Conservation (phyloP, 2,888 invertebrate genomes). For the Sympetrum striolatum region DNA sequence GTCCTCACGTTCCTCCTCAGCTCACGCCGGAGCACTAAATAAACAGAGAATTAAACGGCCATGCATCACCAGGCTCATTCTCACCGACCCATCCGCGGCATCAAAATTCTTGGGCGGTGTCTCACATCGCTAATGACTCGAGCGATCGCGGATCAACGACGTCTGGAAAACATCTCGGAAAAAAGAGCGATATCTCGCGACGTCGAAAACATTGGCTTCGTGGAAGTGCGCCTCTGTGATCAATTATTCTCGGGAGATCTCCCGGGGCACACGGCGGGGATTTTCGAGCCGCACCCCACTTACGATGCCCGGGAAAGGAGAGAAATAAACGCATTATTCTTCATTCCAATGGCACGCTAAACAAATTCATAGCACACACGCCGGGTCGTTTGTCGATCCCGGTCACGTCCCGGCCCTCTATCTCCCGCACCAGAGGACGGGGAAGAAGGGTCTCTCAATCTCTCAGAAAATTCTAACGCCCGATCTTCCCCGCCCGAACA, state of each 20-base stretch:
- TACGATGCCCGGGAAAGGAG: neutral
- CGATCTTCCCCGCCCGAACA: neutral
- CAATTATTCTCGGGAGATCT: neutral
- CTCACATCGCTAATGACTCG: neutral
- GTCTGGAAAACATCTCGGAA: too few relatives aligned
- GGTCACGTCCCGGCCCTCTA: neutral
- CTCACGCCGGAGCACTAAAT: too few relatives aligned
- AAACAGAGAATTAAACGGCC: too few relatives aligned
- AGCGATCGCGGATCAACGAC: too few relatives aligned
- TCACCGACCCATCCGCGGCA: neutral
- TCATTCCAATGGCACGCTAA: constrained; percentile 28
- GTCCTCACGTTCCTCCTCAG: too few relatives aligned
- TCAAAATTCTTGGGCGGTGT: neutral
- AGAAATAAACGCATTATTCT: constrained; percentile 32
- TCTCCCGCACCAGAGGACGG: neutral
- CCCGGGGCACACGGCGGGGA: neutral
- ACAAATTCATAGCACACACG: constrained; percentile 41
- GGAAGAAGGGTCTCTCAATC: constrained; percentile 13
- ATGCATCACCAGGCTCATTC: too few relatives aligned
- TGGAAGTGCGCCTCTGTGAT: neutral
- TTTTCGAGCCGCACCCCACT: neutral
- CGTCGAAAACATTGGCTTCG: neutral
- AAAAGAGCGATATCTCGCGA: neutral
- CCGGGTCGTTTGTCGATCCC: neutral
- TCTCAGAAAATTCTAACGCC: constrained; percentile 17